These are phyloP conservation scores for Catostomus latipinnis DNA, from an alignment of 2,797 vertebrate species.

Conservation along the genomic window DNA sequence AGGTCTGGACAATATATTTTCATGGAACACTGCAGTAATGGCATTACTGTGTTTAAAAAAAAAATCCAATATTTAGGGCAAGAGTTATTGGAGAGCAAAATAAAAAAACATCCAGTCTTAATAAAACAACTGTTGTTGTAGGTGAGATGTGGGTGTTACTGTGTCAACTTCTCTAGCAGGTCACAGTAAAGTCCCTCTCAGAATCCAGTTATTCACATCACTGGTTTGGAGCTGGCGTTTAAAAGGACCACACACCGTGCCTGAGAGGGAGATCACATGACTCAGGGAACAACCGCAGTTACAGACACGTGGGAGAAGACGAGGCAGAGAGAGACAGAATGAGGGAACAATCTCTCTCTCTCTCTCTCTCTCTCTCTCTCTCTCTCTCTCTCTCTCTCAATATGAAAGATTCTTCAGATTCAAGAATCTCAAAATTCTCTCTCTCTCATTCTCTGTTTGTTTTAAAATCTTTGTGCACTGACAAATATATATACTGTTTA, in stretches of 20 bases:
- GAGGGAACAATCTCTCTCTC: neutral
- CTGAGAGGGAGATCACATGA: slow-evolving; percentile 36
- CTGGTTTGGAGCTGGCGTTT: slow-evolving; percentile 11
- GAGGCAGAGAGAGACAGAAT: slow-evolving; percentile 24
- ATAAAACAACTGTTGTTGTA: neutral
- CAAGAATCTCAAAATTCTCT: no score
- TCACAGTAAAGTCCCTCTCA: slow-evolving; percentile 14
- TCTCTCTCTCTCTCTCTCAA: no score
- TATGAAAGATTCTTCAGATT: no score
- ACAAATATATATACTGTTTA: no score
- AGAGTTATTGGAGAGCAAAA: neutral
- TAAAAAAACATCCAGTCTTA: neutral
- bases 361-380: no score
- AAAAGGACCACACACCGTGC: slow-evolving; percentile 41
- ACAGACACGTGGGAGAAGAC: slow-evolving; percentile 26
- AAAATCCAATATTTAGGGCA: neutral
- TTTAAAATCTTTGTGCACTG: no score
- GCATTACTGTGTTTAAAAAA: neutral
- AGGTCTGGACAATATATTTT: no score
- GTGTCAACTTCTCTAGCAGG: neutral
- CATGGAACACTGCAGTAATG: no score
- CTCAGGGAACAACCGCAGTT: slow-evolving; percentile 41
- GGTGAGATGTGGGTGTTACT: neutral
- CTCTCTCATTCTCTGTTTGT: no score
- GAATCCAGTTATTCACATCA: slow-evolving; percentile 39